Evolutionary conservation across 2,797 vertebrate species (phyloP).

Genomic region (Alectoris magna): DNA sequence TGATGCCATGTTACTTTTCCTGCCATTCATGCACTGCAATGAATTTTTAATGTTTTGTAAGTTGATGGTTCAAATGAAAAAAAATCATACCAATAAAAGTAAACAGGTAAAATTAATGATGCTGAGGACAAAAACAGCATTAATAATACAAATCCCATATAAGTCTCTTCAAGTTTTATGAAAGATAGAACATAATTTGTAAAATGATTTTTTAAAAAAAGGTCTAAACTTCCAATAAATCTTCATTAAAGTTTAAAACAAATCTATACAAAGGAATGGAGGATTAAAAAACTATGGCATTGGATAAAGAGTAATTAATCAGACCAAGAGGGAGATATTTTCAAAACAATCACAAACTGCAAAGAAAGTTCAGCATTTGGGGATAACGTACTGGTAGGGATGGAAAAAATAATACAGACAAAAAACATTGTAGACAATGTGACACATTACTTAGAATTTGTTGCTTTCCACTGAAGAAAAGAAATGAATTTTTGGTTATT

Average conservation of each 20-base stretch:
- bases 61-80: background rate
- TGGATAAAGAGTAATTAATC: background rate
- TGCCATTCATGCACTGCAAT: background rate
- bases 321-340: background rate
- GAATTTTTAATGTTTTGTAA: constrained; percentile 26
- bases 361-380: background rate
- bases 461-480: background rate
- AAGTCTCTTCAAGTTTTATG: background rate
- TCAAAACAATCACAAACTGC: constrained; percentile 1
- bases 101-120: constrained; percentile 45
- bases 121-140: constrained; percentile 19
- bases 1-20: background rate
- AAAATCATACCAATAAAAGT: background rate
- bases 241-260: constrained; percentile 60
- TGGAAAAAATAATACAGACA: background rate
- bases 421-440: background rate
- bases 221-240: background rate
- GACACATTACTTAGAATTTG: background rate
- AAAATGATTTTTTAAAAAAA: background rate
- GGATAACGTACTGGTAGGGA: background rate
- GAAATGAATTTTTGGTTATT: background rate
- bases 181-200: constrained; percentile 37
- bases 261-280: background rate
- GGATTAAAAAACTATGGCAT: background rate
- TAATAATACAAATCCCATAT: constrained; percentile 57